These are phyloP conservation scores for Luperina nickerlii DNA, from an alignment of 2,888 invertebrate species.

Conservation along the genomic window DNA sequence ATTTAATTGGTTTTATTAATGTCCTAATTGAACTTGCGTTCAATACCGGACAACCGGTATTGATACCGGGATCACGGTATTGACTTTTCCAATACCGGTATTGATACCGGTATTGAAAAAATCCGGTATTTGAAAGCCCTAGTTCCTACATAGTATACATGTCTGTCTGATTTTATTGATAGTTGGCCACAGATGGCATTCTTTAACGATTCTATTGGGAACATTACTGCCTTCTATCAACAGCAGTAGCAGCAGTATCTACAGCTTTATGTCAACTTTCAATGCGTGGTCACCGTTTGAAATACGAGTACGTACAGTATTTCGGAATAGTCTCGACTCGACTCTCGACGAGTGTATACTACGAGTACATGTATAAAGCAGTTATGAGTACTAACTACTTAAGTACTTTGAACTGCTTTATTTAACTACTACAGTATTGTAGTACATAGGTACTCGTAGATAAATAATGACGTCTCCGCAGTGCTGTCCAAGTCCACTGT, in stretches of 20 bases:
- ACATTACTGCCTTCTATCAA: neutral
- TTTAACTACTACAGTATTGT: neutral
- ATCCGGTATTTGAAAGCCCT: too few species aligned
- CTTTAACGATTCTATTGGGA: neutral
- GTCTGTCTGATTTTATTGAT: neutral
- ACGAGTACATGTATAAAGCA: neutral
- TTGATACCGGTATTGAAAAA: too few species aligned
- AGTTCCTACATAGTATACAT: too few species aligned
- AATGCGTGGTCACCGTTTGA: neutral
- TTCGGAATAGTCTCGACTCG: neutral
- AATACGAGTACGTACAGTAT: too few species aligned
- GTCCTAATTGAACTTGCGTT: too few species aligned
- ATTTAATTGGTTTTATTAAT: too few species aligned
- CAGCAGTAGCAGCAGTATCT: neutral
- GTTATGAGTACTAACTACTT: neutral
- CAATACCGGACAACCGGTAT: too few species aligned
- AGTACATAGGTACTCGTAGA: neutral
- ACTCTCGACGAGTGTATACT: neutral
- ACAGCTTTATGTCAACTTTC: neutral
- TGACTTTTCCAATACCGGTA: too few species aligned
- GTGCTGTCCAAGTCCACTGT: neutral
- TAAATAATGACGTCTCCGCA: slow-evolving; percentile 13
- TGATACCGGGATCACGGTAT: too few species aligned
- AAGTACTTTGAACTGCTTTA: neutral
- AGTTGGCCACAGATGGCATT: slow-evolving; percentile 4